Percentiles rank a stretch among this genome's conserved stretches.
Conservation (phyloP, 2,797 vertebrate species). For the Poecile montanus region DNA sequence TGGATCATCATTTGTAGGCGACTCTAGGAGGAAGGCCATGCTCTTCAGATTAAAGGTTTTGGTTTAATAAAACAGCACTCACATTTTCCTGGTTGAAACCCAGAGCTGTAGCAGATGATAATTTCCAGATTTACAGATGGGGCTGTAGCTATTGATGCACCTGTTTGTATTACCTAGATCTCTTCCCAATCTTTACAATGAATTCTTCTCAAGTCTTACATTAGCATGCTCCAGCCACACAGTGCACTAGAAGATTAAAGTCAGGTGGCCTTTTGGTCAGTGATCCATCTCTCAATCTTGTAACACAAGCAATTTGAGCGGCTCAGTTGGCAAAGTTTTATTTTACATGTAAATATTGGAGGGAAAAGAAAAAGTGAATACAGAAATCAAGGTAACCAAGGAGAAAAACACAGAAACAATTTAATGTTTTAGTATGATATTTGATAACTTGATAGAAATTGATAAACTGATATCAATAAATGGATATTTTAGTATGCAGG, state of each 20-base stretch:
- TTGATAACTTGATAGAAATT: neutral
- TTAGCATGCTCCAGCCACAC: neutral
- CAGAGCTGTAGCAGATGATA: neutral
- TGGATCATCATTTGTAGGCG: neutral
- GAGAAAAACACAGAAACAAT: neutral
- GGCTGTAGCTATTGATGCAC: neutral
- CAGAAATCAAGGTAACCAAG: neutral
- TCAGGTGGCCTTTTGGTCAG: neutral
- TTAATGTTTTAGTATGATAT: neutral
- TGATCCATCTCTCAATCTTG: neutral
- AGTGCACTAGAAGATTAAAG: neutral
- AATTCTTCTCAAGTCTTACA: neutral
- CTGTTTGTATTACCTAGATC: neutral
- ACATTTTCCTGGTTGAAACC: neutral
- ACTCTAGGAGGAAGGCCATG: neutral
- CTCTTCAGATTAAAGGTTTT: neutral
- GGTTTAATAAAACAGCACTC: neutral
- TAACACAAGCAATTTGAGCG: neutral
- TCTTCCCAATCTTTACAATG: neutral
- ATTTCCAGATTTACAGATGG: neutral
- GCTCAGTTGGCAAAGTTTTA: neutral
- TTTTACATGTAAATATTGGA: neutral
- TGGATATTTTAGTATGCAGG: neutral
- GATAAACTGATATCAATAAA: neutral
- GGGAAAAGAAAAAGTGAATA: neutral